Conservation (phyloP, 2,113 vertebrate species). For the Corythaeola cristata region DNA sequence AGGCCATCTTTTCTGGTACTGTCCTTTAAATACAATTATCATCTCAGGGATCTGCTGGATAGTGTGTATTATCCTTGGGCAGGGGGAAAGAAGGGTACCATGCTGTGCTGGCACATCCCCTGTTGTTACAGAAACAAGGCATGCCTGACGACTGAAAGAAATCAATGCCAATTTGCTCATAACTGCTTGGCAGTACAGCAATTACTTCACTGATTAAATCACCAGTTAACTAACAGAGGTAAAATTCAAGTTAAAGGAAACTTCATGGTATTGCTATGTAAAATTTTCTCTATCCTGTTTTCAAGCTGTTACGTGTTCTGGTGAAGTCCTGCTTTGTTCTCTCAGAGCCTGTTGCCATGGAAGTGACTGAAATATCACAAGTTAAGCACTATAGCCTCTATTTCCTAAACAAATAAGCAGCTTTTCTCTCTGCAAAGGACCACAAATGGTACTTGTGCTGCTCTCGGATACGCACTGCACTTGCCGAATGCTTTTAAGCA, state of each 20-base stretch:
- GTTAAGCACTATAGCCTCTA: constrained; percentile 10
- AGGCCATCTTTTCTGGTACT: neutral
- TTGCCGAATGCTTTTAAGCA: neutral
- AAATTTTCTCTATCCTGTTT: neutral
- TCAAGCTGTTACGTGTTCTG: neutral
- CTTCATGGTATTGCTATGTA: neutral
- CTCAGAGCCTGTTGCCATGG: constrained; percentile 48
- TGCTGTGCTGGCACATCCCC: neutral
- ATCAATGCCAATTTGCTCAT: neutral
- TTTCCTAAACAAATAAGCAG: constrained; percentile 50
- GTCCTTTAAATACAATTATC: neutral
- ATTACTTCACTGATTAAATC: constrained; percentile 5
- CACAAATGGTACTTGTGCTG: neutral
- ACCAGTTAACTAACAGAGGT: neutral
- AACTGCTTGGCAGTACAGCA: neutral
- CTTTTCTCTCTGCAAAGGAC: constrained; percentile 3
- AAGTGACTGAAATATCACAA: constrained; percentile 35
- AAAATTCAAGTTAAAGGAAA: constrained; percentile 4
- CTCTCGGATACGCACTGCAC: neutral
- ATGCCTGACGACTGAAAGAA: neutral
- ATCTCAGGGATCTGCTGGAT: neutral
- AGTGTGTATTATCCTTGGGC: neutral
- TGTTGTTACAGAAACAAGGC: neutral
- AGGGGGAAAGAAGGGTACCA: neutral
- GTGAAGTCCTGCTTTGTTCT: neutral